Evolutionary conservation across 2,113 vertebrate species (phyloP).

Genomic region (Phalacrocorax aristotelis): DNA sequence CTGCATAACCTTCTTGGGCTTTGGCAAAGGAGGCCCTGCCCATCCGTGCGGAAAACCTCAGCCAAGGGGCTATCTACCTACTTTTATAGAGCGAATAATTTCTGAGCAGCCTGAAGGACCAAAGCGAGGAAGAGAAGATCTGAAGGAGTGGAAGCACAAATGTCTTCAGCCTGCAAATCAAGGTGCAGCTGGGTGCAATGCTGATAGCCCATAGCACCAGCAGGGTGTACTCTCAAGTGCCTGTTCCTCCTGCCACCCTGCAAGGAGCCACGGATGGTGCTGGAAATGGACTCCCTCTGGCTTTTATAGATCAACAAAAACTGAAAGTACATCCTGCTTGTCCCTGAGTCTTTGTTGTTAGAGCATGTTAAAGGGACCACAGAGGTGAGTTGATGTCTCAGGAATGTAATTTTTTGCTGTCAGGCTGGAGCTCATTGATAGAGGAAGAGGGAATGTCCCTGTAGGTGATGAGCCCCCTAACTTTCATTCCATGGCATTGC

Average conservation of each 20-base stretch:
- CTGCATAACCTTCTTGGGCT: neutral
- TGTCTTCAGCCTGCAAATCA: neutral
- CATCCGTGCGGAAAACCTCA: neutral
- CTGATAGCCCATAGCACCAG: neutral
- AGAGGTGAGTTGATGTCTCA: neutral
- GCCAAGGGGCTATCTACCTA: neutral
- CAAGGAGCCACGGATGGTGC: neutral
- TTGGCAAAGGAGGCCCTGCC: neutral
- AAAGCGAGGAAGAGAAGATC: neutral
- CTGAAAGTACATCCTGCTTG: neutral
- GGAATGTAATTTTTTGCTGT: neutral
- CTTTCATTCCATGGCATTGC: neutral
- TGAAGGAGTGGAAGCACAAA: neutral
- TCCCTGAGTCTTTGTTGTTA: neutral
- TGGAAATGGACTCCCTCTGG: neutral
- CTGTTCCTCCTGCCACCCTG: neutral
- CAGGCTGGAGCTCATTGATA: neutral
- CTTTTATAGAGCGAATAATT: neutral
- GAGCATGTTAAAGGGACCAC: neutral
- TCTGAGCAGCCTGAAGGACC: neutral
- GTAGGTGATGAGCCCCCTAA: neutral
- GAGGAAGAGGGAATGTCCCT: neutral
- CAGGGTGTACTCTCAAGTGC: neutral
- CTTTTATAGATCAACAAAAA: neutral
- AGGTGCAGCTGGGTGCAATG: neutral